These are phyloP conservation scores for Gorsachius magnificus DNA, from an alignment of 2,797 vertebrate genomes.

Conservation along the genomic window DNA sequence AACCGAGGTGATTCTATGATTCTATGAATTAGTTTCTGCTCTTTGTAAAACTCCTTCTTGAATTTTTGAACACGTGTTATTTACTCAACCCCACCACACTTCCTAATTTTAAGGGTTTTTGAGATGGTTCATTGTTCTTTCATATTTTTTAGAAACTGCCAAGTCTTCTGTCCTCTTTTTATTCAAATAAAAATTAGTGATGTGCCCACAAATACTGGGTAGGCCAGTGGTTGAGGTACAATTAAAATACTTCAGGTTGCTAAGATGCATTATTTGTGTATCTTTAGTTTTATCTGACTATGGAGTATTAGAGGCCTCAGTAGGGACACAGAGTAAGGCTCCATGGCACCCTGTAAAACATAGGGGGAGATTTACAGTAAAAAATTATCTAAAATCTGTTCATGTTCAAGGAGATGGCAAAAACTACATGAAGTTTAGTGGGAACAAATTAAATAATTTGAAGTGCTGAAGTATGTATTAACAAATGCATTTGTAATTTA, in stretches of 20 bases:
- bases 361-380: not conserved
- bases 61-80: not conserved
- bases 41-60: not conserved
- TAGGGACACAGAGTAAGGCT: not conserved
- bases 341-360: not conserved
- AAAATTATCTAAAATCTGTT: not conserved
- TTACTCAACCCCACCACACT: not conserved
- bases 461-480: not conserved
- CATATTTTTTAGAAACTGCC: not conserved
- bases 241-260: not conserved
- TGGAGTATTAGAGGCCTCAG: not conserved
- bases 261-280: not conserved
- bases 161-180: not conserved
- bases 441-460: not conserved
- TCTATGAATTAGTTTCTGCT: not conserved
- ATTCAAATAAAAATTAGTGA: not conserved
- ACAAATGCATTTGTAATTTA: not conserved
- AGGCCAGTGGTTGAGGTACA: not conserved
- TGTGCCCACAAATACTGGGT: not conserved
- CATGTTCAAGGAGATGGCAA: not conserved
- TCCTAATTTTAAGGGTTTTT: not conserved
- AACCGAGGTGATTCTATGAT: too few relatives aligned
- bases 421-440: not conserved
- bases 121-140: not conserved
- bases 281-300: not conserved